Percentiles rank a stretch among this genome's conserved stretches.
Conservation (phyloP, 1,140 invertebrate genomes). For the Saxidomus purpurata region DNA sequence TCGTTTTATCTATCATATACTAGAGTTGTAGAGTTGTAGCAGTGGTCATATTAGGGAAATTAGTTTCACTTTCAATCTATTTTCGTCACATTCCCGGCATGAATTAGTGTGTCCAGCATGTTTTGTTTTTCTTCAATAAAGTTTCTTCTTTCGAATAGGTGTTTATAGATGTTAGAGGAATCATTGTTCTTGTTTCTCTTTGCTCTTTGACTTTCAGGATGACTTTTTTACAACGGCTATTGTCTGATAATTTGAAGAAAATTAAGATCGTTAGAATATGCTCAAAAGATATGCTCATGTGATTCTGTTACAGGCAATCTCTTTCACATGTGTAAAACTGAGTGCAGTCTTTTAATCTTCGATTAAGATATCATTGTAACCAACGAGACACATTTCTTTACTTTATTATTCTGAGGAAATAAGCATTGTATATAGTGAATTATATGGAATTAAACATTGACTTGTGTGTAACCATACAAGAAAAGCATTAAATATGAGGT, state of each 20-base stretch:
- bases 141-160: not conserved
- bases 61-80: not conserved
- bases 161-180: not conserved
- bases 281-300: no score
- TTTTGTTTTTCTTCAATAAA: conserved; percentile 15
- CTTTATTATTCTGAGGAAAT: no score
- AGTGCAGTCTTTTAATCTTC: not conserved
- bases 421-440: no score
- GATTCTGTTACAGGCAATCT: not conserved
- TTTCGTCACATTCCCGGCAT: not conserved
- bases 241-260: not conserved
- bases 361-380: not conserved
- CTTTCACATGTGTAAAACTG: not conserved
- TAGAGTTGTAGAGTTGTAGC: no score
- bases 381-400: no score
- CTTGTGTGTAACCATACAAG: no score
- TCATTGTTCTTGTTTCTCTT: not conserved
- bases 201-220: conserved; percentile 7
- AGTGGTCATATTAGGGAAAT: not conserved
- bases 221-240: not conserved
- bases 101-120: conserved; percentile 20
- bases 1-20: no score
- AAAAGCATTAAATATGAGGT: no score
- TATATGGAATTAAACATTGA: no score
- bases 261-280: not conserved